Base-by-base conservation (phyloP, 2,888 invertebrate genomes). In the Agapostemon virescens region DNA sequence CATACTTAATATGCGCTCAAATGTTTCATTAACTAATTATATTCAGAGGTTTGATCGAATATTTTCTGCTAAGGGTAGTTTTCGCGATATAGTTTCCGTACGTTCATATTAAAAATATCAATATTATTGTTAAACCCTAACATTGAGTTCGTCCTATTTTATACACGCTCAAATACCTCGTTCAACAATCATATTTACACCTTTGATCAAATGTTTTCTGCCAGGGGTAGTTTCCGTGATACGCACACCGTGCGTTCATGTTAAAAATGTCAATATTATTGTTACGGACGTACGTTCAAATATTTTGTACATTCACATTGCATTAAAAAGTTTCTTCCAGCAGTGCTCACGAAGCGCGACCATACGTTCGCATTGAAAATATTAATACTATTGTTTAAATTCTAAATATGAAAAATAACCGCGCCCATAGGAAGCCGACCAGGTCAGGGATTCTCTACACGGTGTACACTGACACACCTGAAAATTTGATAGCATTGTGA, bases 401-500 rank as follows among this genome's bases (percentile, higher is more conserved):
- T 11, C n/a, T 49, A 49, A 49, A 49, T 49, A 49, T 49, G 0
- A 2, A 11, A n/a, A n/a, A n/a, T n/a, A n/a, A 11, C 49, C 49
- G 49, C 49, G 11, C 11, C 49, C n/a, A 49, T 11, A 11, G 49
- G 0, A 61, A 61, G 9, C 30, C 30, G 58, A 61, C 20, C 58
- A 61, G 58, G 5, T 42, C 58, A 70, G 40, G 49, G 58, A 45
- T 58, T 40, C 67, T 68, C 33, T 38, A 70, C 33, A 55, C 63
- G 23, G 70, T 38, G 42, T 66, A 63, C 69, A 63, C 63, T 26
- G 67, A 61, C 64, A 67, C 76, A 58, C 63, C 79, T 63, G 73
- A 68, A 75, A 76, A 79, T 70, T 81, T 69, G 75, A 84, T 84
- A 79, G 75, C 66, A 74, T 72, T 69, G 74, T 69, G 77, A 77